Evolutionary conservation across 2,113 vertebrate species (phyloP).

Genomic region (Brachypodius melanocephalos): DNA sequence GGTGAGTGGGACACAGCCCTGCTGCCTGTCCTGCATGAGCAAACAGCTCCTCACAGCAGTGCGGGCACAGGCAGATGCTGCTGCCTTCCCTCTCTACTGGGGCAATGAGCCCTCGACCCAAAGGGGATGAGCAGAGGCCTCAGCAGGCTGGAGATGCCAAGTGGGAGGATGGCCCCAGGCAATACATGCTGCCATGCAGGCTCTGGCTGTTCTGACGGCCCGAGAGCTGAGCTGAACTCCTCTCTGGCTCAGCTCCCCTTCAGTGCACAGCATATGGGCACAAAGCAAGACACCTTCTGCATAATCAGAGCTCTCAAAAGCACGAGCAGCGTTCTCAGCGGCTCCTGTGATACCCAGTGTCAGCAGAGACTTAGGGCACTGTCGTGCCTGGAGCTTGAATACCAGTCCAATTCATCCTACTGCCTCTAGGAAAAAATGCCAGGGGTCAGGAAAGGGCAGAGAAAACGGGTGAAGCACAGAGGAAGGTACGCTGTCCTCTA

Average conservation of each 20-base stretch:
- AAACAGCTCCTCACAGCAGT: not conserved
- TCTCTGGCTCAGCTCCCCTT: not conserved
- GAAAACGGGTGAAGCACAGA: not conserved
- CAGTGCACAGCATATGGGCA: not conserved
- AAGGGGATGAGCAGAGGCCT: not conserved
- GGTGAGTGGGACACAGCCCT: accelerated
- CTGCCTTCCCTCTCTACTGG: not conserved
- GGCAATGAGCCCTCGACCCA: not conserved
- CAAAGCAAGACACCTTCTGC: not conserved
- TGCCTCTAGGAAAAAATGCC: conserved; percentile 45
- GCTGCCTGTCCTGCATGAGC: not conserved
- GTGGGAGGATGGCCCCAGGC: not conserved
- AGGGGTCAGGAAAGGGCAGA: conserved; percentile 52
- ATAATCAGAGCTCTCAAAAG: not conserved
- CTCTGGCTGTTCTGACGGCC: not conserved
- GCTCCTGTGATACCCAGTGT: not conserved
- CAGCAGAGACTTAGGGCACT: not conserved
- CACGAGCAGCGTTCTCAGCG: not conserved
- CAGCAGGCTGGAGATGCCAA: not conserved
- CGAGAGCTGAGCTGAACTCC: not conserved
- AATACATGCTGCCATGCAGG: not conserved
- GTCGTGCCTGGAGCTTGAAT: conserved; percentile 8
- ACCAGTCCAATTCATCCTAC: not conserved
- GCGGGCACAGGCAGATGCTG: not conserved
- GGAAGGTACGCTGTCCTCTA: conserved; percentile 27